Evolutionary conservation across 2,797 vertebrate genomes (phyloP), one percentile per base, ranked within the genome.

Genomic region (Peromyscus attwateri): DNA sequence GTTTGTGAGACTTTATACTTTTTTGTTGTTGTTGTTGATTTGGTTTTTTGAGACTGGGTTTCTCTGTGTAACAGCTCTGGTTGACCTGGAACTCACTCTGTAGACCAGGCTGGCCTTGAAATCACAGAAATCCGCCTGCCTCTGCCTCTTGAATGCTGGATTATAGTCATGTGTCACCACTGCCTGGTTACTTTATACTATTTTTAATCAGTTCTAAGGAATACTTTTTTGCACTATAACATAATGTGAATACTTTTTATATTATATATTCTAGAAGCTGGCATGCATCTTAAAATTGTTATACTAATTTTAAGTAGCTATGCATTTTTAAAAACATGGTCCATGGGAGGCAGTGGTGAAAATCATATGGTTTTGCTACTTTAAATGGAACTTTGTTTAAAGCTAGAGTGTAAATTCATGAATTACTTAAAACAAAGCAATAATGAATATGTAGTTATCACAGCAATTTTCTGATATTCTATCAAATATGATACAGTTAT

Each of bases 191-290:
- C 29, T 91, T 94, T 21, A 55, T 92, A 27, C 43, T 95, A 40
- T 96, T 83, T 94, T 97, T 95, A 21, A 75, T 73, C 21, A 90
- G 37, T 94, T 83, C 49, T 89, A 84, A 84, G 64, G 10, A 81
- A 17, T 21, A 71, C 31, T 84, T 94, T 90, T 80, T 82, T 40
- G 27, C 16, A 82, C 91, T 31, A 66, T 31, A 62, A 43, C 12
- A 68, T 79, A 71, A 46, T 89, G 52, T 75, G 70, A 88, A 75
- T 60, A 21, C 31, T 43, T 60, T 87, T 75, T 19, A 34, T 73
- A 43, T 29, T 83, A 29, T 64, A 43, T 75, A 46, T 76, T 62
- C 70, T 9, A 75, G 71, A 96, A 87, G 49, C 77, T 52, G n/a
- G 43, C 64, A 95, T 68, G 52, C 27, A 83, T 95, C 23, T 95